Conservation (phyloP, 1,140 invertebrate species). For the Pachypsylla venusta region DNA sequence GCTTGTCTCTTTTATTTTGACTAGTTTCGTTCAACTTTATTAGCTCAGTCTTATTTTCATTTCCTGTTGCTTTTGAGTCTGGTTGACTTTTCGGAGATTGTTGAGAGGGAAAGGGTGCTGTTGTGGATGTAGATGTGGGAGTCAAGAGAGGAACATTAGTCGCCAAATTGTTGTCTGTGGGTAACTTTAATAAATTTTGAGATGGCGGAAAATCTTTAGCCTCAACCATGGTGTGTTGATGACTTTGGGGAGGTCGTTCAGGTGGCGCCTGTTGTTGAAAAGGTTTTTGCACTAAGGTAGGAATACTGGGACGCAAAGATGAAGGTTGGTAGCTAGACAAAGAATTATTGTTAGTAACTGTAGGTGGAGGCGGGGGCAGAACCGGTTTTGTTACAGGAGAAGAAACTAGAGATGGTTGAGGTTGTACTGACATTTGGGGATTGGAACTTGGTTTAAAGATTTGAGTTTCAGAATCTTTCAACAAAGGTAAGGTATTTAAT, state of each 20-base stretch:
- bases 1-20: constrained; percentile 31
- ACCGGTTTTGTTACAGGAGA: constrained; percentile 25
- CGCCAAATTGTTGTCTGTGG: constrained; percentile 30
- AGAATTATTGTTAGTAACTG: too few species aligned
- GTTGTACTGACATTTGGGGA: not conserved
- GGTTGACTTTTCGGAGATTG: constrained; percentile 1
- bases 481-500: not conserved
- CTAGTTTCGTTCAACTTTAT: constrained; percentile 14
- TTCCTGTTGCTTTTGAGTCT: constrained; percentile 11
- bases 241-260: not conserved
- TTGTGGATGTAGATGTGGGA: not conserved
- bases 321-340: too few species aligned
- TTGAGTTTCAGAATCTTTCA: not conserved
- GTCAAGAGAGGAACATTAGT: too few species aligned
- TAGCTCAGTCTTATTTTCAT: constrained; percentile 10
- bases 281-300: too few species aligned
- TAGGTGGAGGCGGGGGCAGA: constrained; percentile 30
- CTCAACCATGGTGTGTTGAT: constrained; percentile 6
- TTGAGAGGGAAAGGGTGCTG: not conserved
- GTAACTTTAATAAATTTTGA: constrained; percentile 22
- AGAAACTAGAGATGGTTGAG: not conserved
- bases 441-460: not conserved
- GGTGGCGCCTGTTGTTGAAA: too few species aligned
- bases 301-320: constrained; percentile 6
- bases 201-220: constrained; percentile 13